Percentiles rank a stretch among this genome's conserved stretches.
phyloP scores from a whole-genome alignment of 1,140 invertebrate genomes.

The Hyles euphorbiae region DNA sequence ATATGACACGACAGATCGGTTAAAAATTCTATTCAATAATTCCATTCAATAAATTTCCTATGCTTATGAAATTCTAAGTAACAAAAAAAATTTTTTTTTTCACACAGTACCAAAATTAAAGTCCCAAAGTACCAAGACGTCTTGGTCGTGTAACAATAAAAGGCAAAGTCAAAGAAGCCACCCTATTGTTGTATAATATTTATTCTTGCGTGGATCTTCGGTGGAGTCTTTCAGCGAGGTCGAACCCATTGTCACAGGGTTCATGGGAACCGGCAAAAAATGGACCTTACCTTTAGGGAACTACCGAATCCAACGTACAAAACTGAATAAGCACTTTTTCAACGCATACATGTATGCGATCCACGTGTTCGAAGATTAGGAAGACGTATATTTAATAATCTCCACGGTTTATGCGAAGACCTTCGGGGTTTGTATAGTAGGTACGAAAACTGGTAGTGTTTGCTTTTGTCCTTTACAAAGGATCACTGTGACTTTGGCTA shows the following conservation, averaged over 20 bases:
- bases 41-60: no score
- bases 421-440: slow-evolving; percentile 10
- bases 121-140: slow-evolving; percentile 38
- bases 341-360: slow-evolving; percentile 36
- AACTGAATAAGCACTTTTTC: slow-evolving; percentile 70
- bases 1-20: no score
- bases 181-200: slow-evolving; percentile 71
- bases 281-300: slow-evolving; percentile 55
- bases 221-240: slow-evolving; percentile 64
- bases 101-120: no score
- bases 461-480: slow-evolving; percentile 28
- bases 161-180: slow-evolving; percentile 70
- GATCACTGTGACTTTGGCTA: slow-evolving; percentile 5
- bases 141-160: slow-evolving; percentile 14
- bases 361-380: slow-evolving; percentile 67
- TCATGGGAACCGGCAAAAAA: slow-evolving; percentile 73
- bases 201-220: slow-evolving; percentile 71
- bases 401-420: slow-evolving; percentile 39
- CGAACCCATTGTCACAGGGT: slow-evolving; percentile 65
- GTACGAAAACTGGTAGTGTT: slow-evolving; percentile 14
- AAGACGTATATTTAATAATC: slow-evolving; percentile 50
- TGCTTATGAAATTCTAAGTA: no score
- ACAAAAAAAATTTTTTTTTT: no score
- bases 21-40: no score
- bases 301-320: slow-evolving; percentile 42